Conservation (phyloP, 30 jellyfish, hydroid and myxozoan genomes). For the Pelagia noctiluca region DNA sequence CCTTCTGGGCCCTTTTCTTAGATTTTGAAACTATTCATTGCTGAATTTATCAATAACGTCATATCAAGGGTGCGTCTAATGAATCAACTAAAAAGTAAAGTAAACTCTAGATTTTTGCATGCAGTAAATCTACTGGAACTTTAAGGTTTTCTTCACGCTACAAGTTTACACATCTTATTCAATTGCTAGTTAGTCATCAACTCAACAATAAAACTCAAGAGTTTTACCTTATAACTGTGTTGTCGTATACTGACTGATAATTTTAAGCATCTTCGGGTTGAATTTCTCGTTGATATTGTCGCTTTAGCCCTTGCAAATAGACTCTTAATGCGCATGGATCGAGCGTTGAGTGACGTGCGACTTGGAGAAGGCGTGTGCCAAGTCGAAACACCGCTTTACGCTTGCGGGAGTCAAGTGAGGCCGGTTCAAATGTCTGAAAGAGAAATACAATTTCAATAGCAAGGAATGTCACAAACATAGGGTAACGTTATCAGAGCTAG, state of each 20-base stretch:
- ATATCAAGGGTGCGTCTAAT: too few relatives aligned
- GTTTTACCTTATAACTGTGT: constrained; percentile 2
- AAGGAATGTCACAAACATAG: neutral
- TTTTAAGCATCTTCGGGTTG: neutral
- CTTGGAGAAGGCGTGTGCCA: constrained; percentile 86
- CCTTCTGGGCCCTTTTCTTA: neutral
- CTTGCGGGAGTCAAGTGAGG: constrained; percentile 44
- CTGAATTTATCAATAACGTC: too few relatives aligned
- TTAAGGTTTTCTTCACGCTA: too few relatives aligned
- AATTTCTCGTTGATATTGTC: constrained; percentile 56
- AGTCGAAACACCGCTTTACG: constrained; percentile 78
- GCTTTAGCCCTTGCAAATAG: constrained; percentile 80
- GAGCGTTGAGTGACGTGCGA: constrained; percentile 86
- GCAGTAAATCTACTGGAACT: too few relatives aligned
- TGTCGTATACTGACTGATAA: neutral
- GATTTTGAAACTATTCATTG: too few relatives aligned
- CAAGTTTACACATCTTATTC: too few relatives aligned
- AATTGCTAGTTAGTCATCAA: neutral
- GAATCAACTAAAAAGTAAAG: too few relatives aligned
- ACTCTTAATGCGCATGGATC: constrained; percentile 81
- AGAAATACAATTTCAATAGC: neutral
- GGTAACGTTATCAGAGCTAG: neutral
- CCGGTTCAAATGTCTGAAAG: constrained; percentile 43
- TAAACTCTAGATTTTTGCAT: too few relatives aligned
- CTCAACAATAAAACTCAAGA: constrained; percentile 3